phyloP scores from a whole-genome alignment of 2,888 invertebrate genomes.

The Lasioglossum morio region DNA sequence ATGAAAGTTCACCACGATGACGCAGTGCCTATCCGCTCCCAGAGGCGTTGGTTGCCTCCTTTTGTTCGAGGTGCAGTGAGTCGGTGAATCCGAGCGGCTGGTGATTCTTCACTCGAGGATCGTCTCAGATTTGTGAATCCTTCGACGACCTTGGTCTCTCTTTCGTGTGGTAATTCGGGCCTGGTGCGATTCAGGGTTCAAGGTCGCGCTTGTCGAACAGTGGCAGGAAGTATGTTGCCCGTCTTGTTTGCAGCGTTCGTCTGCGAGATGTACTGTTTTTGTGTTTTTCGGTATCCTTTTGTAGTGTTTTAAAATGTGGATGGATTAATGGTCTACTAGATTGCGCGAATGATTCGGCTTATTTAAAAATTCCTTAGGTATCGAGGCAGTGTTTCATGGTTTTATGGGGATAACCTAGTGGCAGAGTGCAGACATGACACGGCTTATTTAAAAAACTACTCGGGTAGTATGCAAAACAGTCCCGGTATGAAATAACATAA shows the following conservation, averaged over 20 bases:
- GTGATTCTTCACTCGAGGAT: background rate
- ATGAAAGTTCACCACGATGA: background rate
- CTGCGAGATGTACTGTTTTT: background rate
- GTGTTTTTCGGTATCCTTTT: background rate
- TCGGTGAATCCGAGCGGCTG: background rate
- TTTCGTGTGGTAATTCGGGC: background rate
- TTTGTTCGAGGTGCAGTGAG: slow-evolving; percentile 2
- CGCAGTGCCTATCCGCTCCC: background rate
- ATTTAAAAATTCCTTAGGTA: background rate
- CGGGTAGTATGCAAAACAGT: background rate
- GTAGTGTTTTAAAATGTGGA: background rate
- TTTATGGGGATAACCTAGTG: background rate
- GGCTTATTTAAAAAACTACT: background rate
- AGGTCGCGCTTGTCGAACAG: background rate
- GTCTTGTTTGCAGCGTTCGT: background rate
- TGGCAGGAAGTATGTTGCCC: background rate
- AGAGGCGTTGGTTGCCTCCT: background rate
- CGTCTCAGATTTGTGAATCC: background rate
- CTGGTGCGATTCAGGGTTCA: background rate
- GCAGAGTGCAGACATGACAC: background rate
- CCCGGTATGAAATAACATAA: background rate
- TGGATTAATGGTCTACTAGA: background rate
- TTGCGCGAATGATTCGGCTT: background rate
- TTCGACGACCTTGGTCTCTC: background rate
- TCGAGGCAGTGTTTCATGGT: background rate